Base-by-base conservation (phyloP, 2,888 invertebrate genomes). In the Sphinx pinastri region DNA sequence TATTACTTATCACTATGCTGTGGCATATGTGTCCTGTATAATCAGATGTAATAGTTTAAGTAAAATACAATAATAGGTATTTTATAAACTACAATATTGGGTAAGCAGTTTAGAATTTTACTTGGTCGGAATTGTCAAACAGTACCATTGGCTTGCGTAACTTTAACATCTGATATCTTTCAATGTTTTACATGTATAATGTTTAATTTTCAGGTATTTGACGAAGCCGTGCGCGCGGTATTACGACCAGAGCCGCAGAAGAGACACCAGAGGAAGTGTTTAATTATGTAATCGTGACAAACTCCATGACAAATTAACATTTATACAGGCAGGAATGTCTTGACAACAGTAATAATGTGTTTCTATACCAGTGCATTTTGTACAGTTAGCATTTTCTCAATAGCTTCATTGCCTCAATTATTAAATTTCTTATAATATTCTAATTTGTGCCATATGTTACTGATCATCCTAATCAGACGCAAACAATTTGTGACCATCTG, bases 151-250 rank as follows among this genome's bases (percentile, higher is more conserved):
- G 5, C 38, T 3, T 38, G 38, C 0, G 38, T 38, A 7, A 38
- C 4, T 38, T 5, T 25, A 25, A 2, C 25, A 25, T 3, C 8
- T 38, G 5, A 38, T 38, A 8, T 38, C 8, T 38, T 38, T 38
- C 38, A 8, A 38, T 38, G 68, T 72, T 81, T 79, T 47, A 5
- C 8, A 49, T 19, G 19, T 4, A 51, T 59, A 16, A 25, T 60
- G n/a, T 69, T n/a, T 14, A 2, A 54, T 59, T 49, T 60, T n/a
- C 93, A 98, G 98, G 99, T 99, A 71, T 99, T 99, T 94, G 99
- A 99, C 87, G 99, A 99, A 95, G 99, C 99, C 49, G 99, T 99
- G 54, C 96, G 99, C 81, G 98, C 99, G 72, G 99, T 99, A 77
- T 95, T 99, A 85, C 96, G 98, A 95, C 99, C 99, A 69, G 99